A percentile compares a stretch with the other conserved stretches of the same genome.
Conservation (phyloP, 2,113 vertebrate genomes). For the Catharus minimus region DNA sequence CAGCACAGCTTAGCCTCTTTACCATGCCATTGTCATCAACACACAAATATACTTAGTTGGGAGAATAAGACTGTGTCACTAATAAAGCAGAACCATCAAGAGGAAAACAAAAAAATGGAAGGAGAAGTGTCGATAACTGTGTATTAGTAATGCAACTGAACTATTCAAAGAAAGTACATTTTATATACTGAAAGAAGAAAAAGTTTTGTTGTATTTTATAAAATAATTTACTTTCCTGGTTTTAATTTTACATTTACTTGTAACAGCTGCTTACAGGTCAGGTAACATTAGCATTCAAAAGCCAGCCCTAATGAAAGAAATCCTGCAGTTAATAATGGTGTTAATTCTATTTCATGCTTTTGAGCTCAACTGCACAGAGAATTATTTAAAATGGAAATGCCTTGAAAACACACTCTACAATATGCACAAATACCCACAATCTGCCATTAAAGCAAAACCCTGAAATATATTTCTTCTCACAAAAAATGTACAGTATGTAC, state of each 20-base stretch:
- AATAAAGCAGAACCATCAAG: conserved; percentile 53
- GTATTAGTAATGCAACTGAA: not conserved
- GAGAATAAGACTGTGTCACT: conserved; percentile 56
- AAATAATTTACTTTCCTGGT: conserved; percentile 63
- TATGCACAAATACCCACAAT: not conserved
- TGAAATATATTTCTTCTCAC: not conserved
- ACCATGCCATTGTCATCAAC: conserved; percentile 45
- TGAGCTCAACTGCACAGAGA: not conserved
- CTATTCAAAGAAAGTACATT: not conserved
- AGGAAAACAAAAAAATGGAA: not conserved
- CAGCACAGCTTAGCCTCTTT: conserved; percentile 62
- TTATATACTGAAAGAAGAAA: conserved; percentile 1
- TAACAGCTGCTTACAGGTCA: conserved; percentile 78
- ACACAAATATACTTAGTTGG: conserved; percentile 40
- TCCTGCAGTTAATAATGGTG: conserved; percentile 49
- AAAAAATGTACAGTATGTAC: not conserved
- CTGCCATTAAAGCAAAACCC: not conserved
- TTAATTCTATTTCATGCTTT: conserved; percentile 73
- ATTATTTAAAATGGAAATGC: conserved; percentile 4
- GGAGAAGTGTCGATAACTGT: conserved; percentile 31
- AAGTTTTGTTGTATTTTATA: conserved; percentile 49
- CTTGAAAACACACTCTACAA: not conserved
- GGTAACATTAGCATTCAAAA: conserved; percentile 66
- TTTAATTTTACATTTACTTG: conserved; percentile 67
- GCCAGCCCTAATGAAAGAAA: conserved; percentile 60